Base-by-base conservation (phyloP, 2,797 vertebrate species). In the Siniperca obscura region DNA sequence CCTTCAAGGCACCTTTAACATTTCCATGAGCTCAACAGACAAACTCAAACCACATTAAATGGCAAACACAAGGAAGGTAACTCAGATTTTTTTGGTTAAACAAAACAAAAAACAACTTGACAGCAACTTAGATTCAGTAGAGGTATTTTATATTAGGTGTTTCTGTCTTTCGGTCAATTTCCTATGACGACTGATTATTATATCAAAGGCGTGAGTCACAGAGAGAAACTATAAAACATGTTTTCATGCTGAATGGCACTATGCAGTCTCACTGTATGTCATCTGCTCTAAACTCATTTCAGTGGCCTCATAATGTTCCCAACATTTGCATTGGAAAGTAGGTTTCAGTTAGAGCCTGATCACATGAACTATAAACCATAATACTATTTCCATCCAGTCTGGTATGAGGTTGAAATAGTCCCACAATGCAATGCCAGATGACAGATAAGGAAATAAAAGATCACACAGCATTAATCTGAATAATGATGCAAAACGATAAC, bases 261-360 rank as follows among this genome's bases (percentile, higher is more conserved):
- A 13, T 19, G 46, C 48, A 14, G 10, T 62, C 14, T 70, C 52
- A 10, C 62, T 46, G 21, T 3, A 10, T 11, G 0, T 70, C 17
- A 56, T 70, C 70, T 83, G 27, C 27, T 27, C 27, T 27, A 27
- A 27, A 27, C 40, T 53, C 40, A 16, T 46, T 21, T 70, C 19
- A 17, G 7, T 3, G n/a, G 0, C 25, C 5, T 74, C 36, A 27
- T n/a, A 12, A 30, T 34, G 38, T 34, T 12, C 5, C 44, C 48
- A 10, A 1, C 1, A 34, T 76, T 72, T 79, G 60, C 70, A 71
- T 25, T 36, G 44, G n/a, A 70, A 61, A 61, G 27, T 1, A 22
- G 60, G 5, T 27, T 44, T 42, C 74, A 66, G 52, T 60, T 13
- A 40, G 11, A 34, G 60, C 16, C 30, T 6, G 46, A 50, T 0